Conservation (phyloP, 92 coral and sea anemone genomes). For the Meandrina meandrites region DNA sequence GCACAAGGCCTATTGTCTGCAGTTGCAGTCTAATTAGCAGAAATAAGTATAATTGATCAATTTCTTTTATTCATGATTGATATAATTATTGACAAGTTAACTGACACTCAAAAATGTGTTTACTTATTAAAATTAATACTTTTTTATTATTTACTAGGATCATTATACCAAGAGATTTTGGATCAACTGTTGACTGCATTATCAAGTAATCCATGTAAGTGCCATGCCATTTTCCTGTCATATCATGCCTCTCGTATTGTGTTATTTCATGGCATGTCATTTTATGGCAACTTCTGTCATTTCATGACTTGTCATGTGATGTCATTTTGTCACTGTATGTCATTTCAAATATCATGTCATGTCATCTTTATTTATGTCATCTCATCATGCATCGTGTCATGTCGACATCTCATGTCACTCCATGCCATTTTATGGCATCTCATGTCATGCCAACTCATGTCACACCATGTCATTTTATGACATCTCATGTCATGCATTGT, state of each 20-base stretch:
- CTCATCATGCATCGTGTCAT: too few species aligned
- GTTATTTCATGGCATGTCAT: too few species aligned
- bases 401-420: neutral
- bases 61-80: neutral
- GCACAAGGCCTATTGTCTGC: too few species aligned
- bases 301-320: too few species aligned
- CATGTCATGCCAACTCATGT: neutral
- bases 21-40: neutral
- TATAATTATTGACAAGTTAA: neutral
- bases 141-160: neutral
- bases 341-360: too few species aligned
- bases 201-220: constrained; percentile 22
- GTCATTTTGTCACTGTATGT: too few species aligned
- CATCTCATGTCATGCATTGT: neutral
- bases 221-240: neutral
- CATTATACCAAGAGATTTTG: constrained; percentile 34
- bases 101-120: neutral
- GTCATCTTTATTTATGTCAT: too few species aligned
- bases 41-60: neutral
- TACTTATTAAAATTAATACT: neutral
- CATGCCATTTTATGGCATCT: neutral
- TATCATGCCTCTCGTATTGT: too few species aligned
- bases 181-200: constrained; percentile 19
- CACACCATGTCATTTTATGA: too few species aligned
- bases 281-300: too few species aligned